Conservation (phyloP, 2,888 invertebrate species). For the Pristionchus japonicus region DNA sequence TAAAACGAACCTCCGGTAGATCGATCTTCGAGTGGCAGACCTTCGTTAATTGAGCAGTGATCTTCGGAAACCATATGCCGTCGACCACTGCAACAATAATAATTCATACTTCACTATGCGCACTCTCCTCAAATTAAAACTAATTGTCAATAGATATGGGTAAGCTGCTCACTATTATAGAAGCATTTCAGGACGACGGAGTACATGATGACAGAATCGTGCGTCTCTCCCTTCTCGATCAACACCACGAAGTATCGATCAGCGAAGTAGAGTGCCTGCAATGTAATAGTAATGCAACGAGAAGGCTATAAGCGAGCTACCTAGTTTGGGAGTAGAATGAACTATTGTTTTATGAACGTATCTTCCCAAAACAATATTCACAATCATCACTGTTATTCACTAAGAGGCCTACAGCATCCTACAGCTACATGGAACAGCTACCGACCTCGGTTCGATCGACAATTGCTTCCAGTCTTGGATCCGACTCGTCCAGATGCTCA, state of each 20-base stretch:
- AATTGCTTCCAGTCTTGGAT: slow-evolving; percentile 51
- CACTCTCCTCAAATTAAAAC: too few species aligned
- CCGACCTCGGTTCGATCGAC: slow-evolving; percentile 34
- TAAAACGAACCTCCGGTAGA: slow-evolving; percentile 57
- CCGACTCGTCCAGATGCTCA: slow-evolving; percentile 49
- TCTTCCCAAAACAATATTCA: too few species aligned
- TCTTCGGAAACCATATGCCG: too few species aligned
- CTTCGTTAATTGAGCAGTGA: too few species aligned
- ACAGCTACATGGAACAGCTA: background rate
- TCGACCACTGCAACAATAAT: too few species aligned
- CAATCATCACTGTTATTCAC: background rate
- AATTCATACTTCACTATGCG: too few species aligned
- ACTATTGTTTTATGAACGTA: too few species aligned
- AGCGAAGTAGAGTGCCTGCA: slow-evolving; percentile 78
- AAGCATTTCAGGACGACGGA: slow-evolving; percentile 32
- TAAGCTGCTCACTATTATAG: too few species aligned
- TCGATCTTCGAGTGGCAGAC: slow-evolving; percentile 63
- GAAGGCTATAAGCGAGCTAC: too few species aligned
- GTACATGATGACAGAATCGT: slow-evolving; percentile 76
- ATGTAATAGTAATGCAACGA: too few species aligned
- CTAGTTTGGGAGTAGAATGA: too few species aligned
- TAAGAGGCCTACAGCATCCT: background rate
- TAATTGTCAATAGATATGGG: too few species aligned
- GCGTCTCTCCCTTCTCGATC: slow-evolving; percentile 86
- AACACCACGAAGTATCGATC: slow-evolving; percentile 96